Base-by-base conservation (phyloP, 2,888 invertebrate species). In the Cristatella mucedo region DNA sequence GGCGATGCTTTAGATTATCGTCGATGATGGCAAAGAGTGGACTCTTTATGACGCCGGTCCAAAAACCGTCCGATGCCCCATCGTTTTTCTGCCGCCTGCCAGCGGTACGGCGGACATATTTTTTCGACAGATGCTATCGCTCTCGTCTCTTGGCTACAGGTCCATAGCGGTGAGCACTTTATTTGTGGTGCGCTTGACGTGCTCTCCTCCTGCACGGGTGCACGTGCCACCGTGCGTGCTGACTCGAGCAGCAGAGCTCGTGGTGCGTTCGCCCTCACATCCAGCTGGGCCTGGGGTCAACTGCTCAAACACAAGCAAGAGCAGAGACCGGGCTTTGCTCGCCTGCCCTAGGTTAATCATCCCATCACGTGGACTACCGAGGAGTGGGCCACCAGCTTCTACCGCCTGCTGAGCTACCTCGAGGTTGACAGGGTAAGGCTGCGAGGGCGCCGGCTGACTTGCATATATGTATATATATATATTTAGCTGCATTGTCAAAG, bases 71-170 rank as follows among this genome's bases (percentile, higher is more conserved):
- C 73, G 71, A 44, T 80, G 79, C 53, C 86, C 86, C 0, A 57
- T 87, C 29, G 69, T 86, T 50, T 86, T 83, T 68, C 71, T 86
- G 48, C 84, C 85, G 6, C 83, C 86, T 18, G 83, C 82, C 2
- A 82, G 83, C 49, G 85, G 86, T 2, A 81, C 82, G 9, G 82
- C 85, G 6, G 86, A 86, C 67, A 74, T 84, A 38, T 86, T 78
- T 68, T 87, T 77, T 61, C 76, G 76, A 56, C 86, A 86, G 69
- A 74, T 85, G 20, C 70, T 85, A 54, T 74, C 80, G 1, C 68
- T 87, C 11, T 75, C 82, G 13, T 76, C 80, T 0, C 74, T 80
- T 56, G 85, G 85, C 33, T 77, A 80, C 48, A 70, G 86, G 45
- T 80, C 85, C 2, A 82, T 87, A 55, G 73, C 82, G 16, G 76